Percentiles rank a stretch among this genome's conserved stretches.
Evolutionary conservation across 2,113 vertebrate genomes (phyloP).

Genomic region (Chaetodon trifascialis): DNA sequence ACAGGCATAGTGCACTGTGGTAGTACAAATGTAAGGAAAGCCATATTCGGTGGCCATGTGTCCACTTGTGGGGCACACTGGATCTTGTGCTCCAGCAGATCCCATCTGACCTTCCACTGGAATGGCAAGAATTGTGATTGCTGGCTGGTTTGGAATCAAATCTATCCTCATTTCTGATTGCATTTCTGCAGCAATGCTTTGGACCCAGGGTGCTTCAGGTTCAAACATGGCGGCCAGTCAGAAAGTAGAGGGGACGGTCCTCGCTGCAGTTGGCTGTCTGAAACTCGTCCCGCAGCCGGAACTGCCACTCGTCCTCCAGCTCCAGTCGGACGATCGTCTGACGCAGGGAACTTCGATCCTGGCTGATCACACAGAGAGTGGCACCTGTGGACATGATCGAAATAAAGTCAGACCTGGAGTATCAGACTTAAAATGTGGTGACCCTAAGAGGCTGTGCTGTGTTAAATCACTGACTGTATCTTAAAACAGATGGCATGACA

Average conservation of each 20-base stretch:
- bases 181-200: conserved; percentile 9
- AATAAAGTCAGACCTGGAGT: background rate
- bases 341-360: conserved; percentile 95
- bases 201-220: background rate
- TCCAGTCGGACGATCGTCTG: conserved; percentile 96
- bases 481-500: too few species aligned
- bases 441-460: background rate
- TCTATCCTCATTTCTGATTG: conserved; percentile 38
- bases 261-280: conserved; percentile 98
- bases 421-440: too few species aligned
- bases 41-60: background rate
- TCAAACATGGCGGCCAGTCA: conserved; percentile 96
- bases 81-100: conserved; percentile 12
- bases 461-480: too few species aligned
- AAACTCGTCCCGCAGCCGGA: conserved; percentile 97
- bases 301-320: conserved; percentile 98
- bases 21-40: conserved; percentile 18
- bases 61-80: conserved; percentile 21
- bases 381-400: conserved; percentile 85
- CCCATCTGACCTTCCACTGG: conserved; percentile 7
- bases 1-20: conserved; percentile 41
- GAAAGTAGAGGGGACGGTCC: conserved; percentile 95
- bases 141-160: conserved; percentile 33
- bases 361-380: conserved; percentile 97
- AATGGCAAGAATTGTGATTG: conserved; percentile 28